Evolutionary conservation across 2,797 vertebrate species (phyloP).

Genomic region (Tapera naevia): DNA sequence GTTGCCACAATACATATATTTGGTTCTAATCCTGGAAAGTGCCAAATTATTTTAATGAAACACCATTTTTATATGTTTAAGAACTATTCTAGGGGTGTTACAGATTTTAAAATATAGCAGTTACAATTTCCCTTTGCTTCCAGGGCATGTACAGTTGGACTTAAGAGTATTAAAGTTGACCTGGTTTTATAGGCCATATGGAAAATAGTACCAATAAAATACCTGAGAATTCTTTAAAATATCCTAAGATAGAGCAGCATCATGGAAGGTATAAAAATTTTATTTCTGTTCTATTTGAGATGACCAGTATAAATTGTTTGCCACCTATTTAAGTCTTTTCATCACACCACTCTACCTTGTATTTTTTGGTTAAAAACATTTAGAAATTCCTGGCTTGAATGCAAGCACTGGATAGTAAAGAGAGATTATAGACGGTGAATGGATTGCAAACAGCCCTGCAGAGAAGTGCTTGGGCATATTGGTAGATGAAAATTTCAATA

Average conservation of each 20-base stretch:
- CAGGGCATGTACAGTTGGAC: neutral
- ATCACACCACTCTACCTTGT: neutral
- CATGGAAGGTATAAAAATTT: neutral
- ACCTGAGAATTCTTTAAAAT: constrained; percentile 12
- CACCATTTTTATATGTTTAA: neutral
- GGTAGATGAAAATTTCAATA: neutral
- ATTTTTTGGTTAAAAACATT: neutral
- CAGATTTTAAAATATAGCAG: neutral
- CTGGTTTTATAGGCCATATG: constrained; percentile 33
- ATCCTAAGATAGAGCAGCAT: constrained; percentile 14
- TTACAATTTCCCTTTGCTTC: constrained; percentile 17
- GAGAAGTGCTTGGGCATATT: neutral
- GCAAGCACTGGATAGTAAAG: neutral
- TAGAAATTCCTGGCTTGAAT: neutral
- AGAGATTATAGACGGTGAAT: neutral
- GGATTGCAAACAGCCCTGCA: neutral
- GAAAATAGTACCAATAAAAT: constrained; percentile 45
- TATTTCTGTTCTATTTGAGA: neutral
- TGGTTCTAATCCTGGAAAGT: neutral
- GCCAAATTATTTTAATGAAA: neutral
- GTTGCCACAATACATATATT: neutral
- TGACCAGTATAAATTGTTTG: neutral
- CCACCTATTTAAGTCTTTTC: neutral
- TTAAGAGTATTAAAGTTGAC: constrained; percentile 35
- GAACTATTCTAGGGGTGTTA: neutral